Base-by-base conservation (phyloP, 2,113 vertebrate species). In the Dasypus novemcinctus region DNA sequence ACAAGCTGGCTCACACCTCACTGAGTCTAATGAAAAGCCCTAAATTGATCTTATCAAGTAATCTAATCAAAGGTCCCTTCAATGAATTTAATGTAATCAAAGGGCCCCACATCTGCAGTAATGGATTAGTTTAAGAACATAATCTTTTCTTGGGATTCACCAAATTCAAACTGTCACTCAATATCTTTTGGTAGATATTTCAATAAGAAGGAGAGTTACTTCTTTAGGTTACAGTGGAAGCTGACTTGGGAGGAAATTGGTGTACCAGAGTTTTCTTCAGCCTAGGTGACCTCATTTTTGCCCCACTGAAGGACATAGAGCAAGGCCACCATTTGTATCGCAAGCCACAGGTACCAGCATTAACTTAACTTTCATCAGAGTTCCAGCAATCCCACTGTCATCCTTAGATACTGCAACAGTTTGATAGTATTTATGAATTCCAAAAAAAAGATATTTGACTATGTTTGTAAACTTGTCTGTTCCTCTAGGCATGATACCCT, bases 141-240 rank as follows among this genome's bases (percentile, higher is more conserved):
- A 49, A 49, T 49, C 46, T 49, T 49, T 49, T 49, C 46, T 49
- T 49, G 46, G 46, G 46, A 49, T 5, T 49, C 46, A n/a, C n/a
- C n/a, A n/a, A n/a, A n/a, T n/a, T n/a, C 43, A 46, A 46, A 46
- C 43, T 46, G 43, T 46, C 38, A 54, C 38, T 52, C 36, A 68
- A 36, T 49, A 75, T 14, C 43, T 64, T 31, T 85, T 18, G 33
- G 74, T 87, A 33, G 36, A 68, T 61, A 71, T 43, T 91, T 2
- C 87, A 89, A 43, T 74, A 72, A 91, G 21, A 68, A 72, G 17
- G 13, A 86, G n/a, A 83, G 27, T 63, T 87, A 20, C 36, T 84
- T 69, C 78, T 95, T 89, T 68, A 74, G 31, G 41, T 13, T 81
- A 88, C 14, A 87, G 33, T 64, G n/a, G 36, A 43, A 93, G 93